These are phyloP conservation scores for Drosophila nannoptera DNA, from an alignment of 1,140 invertebrate species.

Conservation along the genomic window DNA sequence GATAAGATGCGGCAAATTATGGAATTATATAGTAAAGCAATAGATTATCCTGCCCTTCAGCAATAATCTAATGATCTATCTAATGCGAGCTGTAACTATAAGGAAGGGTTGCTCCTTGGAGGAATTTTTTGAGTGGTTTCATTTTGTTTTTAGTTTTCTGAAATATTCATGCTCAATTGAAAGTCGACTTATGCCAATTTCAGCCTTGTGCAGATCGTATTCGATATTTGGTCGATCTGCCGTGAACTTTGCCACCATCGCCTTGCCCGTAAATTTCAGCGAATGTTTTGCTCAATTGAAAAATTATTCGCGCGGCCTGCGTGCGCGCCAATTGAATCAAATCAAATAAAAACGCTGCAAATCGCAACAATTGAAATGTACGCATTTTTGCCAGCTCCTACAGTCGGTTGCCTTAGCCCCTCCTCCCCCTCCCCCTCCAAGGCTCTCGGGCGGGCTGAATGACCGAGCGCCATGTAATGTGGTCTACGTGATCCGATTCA, in stretches of 20 bases:
- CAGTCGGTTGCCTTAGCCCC: background rate
- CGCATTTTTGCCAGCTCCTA: constrained; percentile 44
- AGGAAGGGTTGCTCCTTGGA: too few species aligned
- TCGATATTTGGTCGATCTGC: constrained; percentile 11
- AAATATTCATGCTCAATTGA: constrained; percentile 18
- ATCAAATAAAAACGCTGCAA: constrained; percentile 62
- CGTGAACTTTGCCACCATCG: constrained; percentile 57
- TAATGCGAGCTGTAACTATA: too few species aligned
- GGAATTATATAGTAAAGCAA: too few species aligned
- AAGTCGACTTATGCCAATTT: constrained; percentile 31
- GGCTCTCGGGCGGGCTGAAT: constrained; percentile 12
- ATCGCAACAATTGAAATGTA: constrained; percentile 66
- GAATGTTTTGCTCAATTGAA: constrained; percentile 64
- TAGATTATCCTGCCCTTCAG: too few species aligned
- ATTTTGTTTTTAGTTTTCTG: background rate
- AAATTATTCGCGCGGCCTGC: constrained; percentile 52
- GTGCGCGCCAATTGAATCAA: constrained; percentile 65
- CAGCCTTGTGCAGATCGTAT: background rate
- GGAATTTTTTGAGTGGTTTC: too few species aligned
- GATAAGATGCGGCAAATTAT: too few species aligned
- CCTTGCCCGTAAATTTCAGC: constrained; percentile 36
- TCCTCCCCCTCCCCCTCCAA: too few species aligned
- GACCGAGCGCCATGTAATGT: constrained; percentile 12
- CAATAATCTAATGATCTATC: too few species aligned
- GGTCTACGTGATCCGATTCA: constrained; percentile 60